Percentiles rank a stretch among this genome's conserved stretches.
phyloP scores from a whole-genome alignment of 2,888 invertebrate species.

The Enoplolaimus lenunculus region DNA sequence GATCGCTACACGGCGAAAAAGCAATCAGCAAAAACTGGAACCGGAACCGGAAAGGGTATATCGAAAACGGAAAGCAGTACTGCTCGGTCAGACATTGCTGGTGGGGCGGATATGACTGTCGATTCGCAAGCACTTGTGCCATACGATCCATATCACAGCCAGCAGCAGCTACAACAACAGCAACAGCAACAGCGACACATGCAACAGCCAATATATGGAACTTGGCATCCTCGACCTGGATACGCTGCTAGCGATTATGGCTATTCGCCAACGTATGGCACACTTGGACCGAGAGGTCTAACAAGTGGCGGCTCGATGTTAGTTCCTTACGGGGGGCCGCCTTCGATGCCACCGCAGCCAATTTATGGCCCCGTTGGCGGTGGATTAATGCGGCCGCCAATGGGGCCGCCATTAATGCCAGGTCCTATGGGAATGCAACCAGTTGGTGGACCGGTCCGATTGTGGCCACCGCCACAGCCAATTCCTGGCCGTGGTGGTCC shows the following conservation, averaged over 20 bases:
- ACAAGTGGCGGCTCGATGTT: neutral
- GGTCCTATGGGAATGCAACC: neutral
- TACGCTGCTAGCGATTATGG: conserved; percentile 10
- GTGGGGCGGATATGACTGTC: too few species aligned
- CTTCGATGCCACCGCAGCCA: neutral
- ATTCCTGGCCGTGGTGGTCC: neutral
- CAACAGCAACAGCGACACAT: neutral
- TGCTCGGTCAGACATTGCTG: too few species aligned
- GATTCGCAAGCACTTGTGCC: conserved; percentile 19
- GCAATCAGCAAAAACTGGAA: neutral
- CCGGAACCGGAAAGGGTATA: neutral
- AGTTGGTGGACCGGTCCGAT: neutral
- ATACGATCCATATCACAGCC: neutral
- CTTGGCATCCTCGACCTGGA: conserved; percentile 16
- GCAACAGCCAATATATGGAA: conserved; percentile 3
- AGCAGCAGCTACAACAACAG: neutral
- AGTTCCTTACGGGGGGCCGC: conserved; percentile 1
- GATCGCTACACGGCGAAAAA: conserved; percentile 25
- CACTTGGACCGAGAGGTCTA: neutral
- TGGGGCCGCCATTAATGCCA: neutral
- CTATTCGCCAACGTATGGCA: conserved; percentile 2
- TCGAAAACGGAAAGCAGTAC: neutral
- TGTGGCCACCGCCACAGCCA: neutral
- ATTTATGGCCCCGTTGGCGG: neutral
- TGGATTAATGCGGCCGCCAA: too few species aligned